These are phyloP conservation scores for Pangasius krempfi DNA, from an alignment of 2,797 vertebrate genomes.

Conservation along the genomic window DNA sequence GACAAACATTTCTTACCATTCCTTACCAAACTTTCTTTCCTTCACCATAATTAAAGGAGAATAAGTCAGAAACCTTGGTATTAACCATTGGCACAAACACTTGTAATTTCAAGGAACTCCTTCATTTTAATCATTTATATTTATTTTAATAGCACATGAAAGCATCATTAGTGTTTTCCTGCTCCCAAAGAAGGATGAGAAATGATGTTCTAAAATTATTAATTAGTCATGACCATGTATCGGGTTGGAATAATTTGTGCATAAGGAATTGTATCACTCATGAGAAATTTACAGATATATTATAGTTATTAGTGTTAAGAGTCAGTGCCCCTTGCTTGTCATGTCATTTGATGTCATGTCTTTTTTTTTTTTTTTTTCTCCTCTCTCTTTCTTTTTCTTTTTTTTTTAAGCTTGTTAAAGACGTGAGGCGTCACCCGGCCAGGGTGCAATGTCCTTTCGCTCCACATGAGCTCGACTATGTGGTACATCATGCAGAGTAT, in stretches of 20 bases:
- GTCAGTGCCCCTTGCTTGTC: not conserved
- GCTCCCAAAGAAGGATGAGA: not conserved
- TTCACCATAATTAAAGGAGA: too few relatives aligned
- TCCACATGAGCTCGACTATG: constrained; percentile 90
- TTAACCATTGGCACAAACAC: too few relatives aligned
- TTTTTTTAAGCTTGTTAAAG: constrained; percentile 54
- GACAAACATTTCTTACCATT: too few relatives aligned
- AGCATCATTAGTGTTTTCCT: not conserved
- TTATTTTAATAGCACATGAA: not conserved
- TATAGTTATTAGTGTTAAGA: not conserved
- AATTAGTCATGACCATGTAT: not conserved
- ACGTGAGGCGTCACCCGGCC: constrained; percentile 64
- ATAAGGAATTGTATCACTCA: not conserved
- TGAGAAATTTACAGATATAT: not conserved
- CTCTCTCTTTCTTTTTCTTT: not conserved
- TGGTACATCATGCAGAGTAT: constrained; percentile 99
- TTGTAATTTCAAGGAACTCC: too few relatives aligned
- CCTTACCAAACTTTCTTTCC: too few relatives aligned
- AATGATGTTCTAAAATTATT: not conserved
- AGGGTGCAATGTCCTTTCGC: constrained; percentile 79
- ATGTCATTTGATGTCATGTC: not conserved
- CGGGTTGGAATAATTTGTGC: not conserved
- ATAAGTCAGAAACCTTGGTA: not conserved
- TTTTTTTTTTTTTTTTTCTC: not conserved
- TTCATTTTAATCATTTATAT: not conserved